Conservation (phyloP, 37 sponge, comb jelly and placozoan species). For the Beroe ovata region DNA sequence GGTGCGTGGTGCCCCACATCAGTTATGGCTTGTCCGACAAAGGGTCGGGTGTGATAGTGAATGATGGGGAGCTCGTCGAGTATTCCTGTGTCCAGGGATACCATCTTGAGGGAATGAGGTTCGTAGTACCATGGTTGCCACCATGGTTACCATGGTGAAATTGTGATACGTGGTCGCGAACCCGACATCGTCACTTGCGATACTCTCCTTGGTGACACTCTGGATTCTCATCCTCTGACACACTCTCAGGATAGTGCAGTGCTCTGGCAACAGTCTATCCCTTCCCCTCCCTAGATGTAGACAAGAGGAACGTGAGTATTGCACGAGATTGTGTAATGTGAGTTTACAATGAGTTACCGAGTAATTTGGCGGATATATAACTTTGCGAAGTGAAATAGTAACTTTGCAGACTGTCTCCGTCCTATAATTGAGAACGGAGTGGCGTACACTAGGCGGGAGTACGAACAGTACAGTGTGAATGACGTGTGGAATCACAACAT, state of each 20-base stretch:
- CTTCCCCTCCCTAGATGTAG: constrained; percentile 13
- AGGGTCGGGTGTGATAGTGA: not conserved
- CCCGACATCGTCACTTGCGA: too few relatives aligned
- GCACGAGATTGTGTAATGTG: too few relatives aligned
- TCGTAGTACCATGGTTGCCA: too few relatives aligned
- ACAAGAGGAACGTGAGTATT: constrained; percentile 23
- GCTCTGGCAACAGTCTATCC: not conserved
- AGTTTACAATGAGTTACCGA: too few relatives aligned
- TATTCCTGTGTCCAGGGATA: not conserved
- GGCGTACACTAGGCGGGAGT: not conserved
- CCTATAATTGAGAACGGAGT: constrained; percentile 35
- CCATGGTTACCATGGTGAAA: too few relatives aligned
- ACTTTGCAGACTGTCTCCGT: constrained; percentile 34
- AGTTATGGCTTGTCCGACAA: not conserved
- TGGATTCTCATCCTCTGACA: too few relatives aligned
- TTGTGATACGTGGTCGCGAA: too few relatives aligned
- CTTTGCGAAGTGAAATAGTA: not conserved
- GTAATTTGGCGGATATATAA: not conserved
- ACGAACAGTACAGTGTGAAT: not conserved
- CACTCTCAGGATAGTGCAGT: constrained; percentile 1
- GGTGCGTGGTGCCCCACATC: not conserved
- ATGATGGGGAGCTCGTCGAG: not conserved
- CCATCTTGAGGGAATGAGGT: not conserved
- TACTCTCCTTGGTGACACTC: too few relatives aligned
- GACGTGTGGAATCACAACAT: constrained; percentile 53